phyloP scores from a whole-genome alignment of 2,113 vertebrate species.

The Phylloscopus whistleri region DNA sequence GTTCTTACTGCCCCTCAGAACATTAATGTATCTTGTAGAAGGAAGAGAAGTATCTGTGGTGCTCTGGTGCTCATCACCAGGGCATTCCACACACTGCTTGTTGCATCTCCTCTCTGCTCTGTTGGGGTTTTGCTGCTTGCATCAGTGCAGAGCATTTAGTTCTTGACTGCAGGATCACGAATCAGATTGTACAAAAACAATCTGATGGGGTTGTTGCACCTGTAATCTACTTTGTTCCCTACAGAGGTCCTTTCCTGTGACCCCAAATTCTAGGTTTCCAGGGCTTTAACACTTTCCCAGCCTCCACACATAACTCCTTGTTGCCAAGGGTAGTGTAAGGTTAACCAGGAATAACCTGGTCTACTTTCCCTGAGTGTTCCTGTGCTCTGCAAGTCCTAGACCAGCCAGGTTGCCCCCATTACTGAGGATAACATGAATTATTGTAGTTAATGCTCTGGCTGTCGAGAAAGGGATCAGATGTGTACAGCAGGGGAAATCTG shows the following conservation, averaged over 20 bases:
- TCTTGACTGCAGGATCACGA: neutral
- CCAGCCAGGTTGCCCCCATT: neutral
- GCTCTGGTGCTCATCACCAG: neutral
- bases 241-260: neutral
- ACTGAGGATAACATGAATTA: neutral
- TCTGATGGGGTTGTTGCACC: neutral
- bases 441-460: neutral
- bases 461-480: neutral
- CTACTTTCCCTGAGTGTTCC: neutral
- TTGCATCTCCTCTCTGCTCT: neutral
- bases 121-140: neutral
- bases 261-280: too few relatives aligned
- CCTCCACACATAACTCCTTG: neutral
- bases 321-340: neutral
- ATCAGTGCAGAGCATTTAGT: neutral
- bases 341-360: neutral
- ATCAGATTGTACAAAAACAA: neutral
- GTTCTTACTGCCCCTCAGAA: neutral
- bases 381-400: neutral
- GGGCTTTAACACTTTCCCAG: neutral
- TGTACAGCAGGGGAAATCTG: neutral
- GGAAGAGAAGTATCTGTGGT: neutral
- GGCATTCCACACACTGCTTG: neutral
- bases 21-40: neutral
- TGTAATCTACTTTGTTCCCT: fast-evolving